Evolutionary conservation across 2,113 vertebrate species (phyloP), one percentile per base, ranked within the genome.

Genomic region (Abramis brama): DNA sequence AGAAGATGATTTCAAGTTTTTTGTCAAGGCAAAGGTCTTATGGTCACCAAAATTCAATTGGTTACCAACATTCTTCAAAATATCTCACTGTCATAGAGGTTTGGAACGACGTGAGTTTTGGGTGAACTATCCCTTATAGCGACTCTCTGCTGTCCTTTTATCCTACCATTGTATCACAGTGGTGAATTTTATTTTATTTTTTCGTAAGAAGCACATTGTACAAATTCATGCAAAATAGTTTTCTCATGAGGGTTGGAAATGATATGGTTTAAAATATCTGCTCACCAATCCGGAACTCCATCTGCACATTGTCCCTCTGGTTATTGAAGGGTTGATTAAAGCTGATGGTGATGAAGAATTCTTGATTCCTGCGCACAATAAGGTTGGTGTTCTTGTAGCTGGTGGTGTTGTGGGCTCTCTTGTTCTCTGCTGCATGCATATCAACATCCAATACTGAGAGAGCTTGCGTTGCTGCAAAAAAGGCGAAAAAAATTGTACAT

Each of bases 221-320:
- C 55, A 21, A 21, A 57, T 57, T 57, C 2, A 21, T 21, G 21
- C 19, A 1, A 15, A 52, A 17, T 17, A 57, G 19, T 23, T 57
- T 57, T 8, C 7, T 21, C 55, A 21, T 57, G 7, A 57, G 2
- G 7, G 59, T 62, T 62, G n/a, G 59, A 12, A 23, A 71, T 23
- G 0, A 75, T 23, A 21, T 52, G 8, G 36, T 70, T 70, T 45
- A 15, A 52, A 81, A 77, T 1, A 50, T n/a, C 9, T 13, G 92
- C 96, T 96, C 91, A 97, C 96, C 96, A 81, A 97, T 97, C 84
- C 95, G 83, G 77, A 94, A 96, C 70, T 97, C 96, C 68, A 97
- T 52, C 90, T 95, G 92, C 90, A 97, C 92, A 0, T 84, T n/a
- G 87, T 97, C 95, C 0, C 23, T 88, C 12, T 50, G 55, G 62